Conservation (phyloP, 53 echinoderm and acorn worm genomes). For the Patiria pectinifera region DNA sequence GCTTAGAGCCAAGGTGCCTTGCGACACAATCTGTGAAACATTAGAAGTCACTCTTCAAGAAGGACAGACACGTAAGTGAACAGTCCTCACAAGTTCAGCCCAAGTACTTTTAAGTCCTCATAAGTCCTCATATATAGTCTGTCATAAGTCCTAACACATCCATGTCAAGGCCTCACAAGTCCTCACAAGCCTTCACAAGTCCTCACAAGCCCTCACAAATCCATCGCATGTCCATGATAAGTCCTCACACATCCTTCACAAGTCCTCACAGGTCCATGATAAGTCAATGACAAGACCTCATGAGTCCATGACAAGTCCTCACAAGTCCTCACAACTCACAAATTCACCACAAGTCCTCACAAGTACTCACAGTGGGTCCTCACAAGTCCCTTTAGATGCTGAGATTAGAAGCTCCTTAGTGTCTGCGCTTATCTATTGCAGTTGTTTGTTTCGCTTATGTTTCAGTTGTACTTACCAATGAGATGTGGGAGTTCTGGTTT, state of each 20-base stretch:
- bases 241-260: too few relatives aligned
- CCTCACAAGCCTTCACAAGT: too few relatives aligned
- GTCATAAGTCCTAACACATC: too few relatives aligned
- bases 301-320: too few relatives aligned
- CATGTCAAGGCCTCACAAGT: too few relatives aligned
- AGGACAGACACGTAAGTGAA: slow-evolving; percentile 85
- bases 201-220: too few relatives aligned
- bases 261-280: too few relatives aligned
- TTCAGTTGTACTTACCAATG: slow-evolving; percentile 77
- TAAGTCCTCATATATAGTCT: too few relatives aligned
- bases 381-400: too few relatives aligned
- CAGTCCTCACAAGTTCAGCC: slow-evolving; percentile 13
- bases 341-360: background rate
- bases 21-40: slow-evolving; percentile 54
- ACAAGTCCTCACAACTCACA: background rate
- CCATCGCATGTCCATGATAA: too few relatives aligned
- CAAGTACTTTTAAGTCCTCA: slow-evolving; percentile 4
- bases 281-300: too few relatives aligned
- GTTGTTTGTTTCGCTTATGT: background rate
- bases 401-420: background rate
- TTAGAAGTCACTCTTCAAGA: slow-evolving; percentile 65
- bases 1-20: slow-evolving; percentile 65
- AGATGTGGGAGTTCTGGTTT: slow-evolving; percentile 77
- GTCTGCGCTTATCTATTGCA: background rate
- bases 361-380: background rate